Evolutionary conservation across 2,888 invertebrate species (phyloP).

Genomic region (Rhamphomyia laevipes): DNA sequence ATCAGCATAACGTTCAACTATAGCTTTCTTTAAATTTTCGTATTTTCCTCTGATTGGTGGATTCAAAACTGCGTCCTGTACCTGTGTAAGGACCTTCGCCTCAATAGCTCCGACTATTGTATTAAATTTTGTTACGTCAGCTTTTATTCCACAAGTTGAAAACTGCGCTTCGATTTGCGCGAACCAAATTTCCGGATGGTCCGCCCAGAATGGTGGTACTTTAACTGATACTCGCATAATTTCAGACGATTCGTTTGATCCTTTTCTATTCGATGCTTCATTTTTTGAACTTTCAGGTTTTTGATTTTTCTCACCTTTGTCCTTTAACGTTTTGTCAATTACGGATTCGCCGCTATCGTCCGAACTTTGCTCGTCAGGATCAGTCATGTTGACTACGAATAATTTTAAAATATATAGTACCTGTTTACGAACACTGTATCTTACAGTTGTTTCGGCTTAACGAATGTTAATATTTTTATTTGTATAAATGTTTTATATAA

Average conservation of each 20-base stretch:
- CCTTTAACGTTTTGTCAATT: too few species aligned
- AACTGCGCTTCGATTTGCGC: slow-evolving; percentile 22
- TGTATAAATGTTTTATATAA: too few species aligned
- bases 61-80: slow-evolving; percentile 13
- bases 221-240: slow-evolving; percentile 13
- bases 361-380: too few species aligned
- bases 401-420: too few species aligned
- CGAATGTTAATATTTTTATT: too few species aligned
- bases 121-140: slow-evolving; percentile 18
- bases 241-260: not conserved
- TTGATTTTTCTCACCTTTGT: too few species aligned
- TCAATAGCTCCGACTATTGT: slow-evolving; percentile 16
- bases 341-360: too few species aligned
- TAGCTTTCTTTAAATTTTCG: slow-evolving; percentile 10
- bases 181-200: slow-evolving; percentile 22
- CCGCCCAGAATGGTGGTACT: slow-evolving; percentile 19
- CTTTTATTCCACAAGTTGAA: slow-evolving; percentile 12
- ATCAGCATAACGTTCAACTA: slow-evolving; percentile 14
- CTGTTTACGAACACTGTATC: too few species aligned
- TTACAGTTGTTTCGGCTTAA: too few species aligned
- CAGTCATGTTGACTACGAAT: too few species aligned
- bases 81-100: slow-evolving; percentile 14
- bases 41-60: slow-evolving; percentile 15
- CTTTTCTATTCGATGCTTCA: too few species aligned
- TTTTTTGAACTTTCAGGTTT: too few species aligned